Percentiles rank a stretch among this genome's conserved stretches.
Conservation (phyloP, 2,888 invertebrate genomes). For the Agrochola circellaris region DNA sequence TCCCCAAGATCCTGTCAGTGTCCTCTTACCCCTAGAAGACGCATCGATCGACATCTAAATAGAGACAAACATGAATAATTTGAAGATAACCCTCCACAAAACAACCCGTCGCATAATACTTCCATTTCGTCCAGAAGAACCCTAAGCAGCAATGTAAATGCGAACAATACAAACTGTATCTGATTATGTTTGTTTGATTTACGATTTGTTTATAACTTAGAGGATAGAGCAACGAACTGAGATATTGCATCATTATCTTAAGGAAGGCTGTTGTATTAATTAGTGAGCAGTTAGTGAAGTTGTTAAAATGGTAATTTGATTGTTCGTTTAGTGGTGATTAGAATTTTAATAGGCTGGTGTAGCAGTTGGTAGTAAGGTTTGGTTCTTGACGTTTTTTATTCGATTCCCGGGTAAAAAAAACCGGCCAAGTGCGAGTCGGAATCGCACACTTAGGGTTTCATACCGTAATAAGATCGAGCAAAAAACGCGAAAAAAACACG, state of each 20-base stretch:
- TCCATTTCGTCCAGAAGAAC: constrained; percentile 35
- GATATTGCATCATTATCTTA: constrained; percentile 69
- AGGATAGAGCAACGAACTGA: constrained; percentile 69
- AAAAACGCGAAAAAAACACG: too few species aligned
- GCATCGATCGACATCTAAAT: too few species aligned
- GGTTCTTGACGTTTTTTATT: background rate
- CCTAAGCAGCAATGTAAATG: constrained; percentile 56
- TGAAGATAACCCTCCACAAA: constrained; percentile 3
- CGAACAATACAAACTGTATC: constrained; percentile 58
- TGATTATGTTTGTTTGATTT: constrained; percentile 64
- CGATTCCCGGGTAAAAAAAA: background rate
- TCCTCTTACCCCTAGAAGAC: too few species aligned
- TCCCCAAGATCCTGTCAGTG: too few species aligned
- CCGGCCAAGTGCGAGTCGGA: too few species aligned
- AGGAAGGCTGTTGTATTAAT: constrained; percentile 56
- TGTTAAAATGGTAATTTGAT: constrained; percentile 53
- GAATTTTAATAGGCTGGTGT: constrained; percentile 16
- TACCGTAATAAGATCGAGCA: too few species aligned
- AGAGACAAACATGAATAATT: constrained; percentile 9
- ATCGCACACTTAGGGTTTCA: too few species aligned
- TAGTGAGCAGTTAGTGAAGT: constrained; percentile 42
- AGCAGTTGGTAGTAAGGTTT: constrained; percentile 9
- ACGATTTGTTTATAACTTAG: constrained; percentile 61
- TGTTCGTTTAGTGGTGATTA: constrained; percentile 37
- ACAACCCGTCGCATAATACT: constrained; percentile 23